Evolutionary conservation across 2,113 vertebrate species (phyloP).

Genomic region (Alouatta palliata): DNA sequence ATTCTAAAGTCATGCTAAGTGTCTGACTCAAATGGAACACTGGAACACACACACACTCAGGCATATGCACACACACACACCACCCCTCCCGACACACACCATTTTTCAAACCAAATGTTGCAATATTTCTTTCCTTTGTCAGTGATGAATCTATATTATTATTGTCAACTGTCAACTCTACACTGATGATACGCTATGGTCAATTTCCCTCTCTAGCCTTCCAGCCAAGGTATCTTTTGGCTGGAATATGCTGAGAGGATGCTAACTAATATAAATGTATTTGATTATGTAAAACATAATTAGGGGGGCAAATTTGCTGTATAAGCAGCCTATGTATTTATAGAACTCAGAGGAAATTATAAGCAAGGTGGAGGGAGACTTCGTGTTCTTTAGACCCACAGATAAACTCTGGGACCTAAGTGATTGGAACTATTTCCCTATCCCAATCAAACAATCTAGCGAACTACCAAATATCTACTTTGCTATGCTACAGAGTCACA

Average conservation of each 20-base stretch:
- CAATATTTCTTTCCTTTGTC: background rate
- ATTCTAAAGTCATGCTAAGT: conserved; percentile 17
- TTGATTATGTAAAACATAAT: conserved; percentile 46
- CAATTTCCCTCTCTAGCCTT: background rate
- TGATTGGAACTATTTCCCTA: background rate
- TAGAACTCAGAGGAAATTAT: background rate
- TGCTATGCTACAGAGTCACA: background rate
- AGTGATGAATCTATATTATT: background rate
- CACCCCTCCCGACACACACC: no score
- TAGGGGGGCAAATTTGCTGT: background rate
- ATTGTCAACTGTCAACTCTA: background rate
- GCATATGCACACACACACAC: background rate
- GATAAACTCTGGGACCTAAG: background rate
- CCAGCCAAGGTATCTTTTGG: background rate
- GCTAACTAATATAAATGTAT: background rate
- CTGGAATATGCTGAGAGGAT: background rate
- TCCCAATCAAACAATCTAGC: background rate
- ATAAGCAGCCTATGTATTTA: conserved; percentile 42
- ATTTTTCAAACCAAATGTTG: background rate
- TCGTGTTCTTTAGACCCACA: background rate
- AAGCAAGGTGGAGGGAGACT: background rate
- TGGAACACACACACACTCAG: background rate
- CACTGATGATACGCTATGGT: background rate
- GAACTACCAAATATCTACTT: background rate
- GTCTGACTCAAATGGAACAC: conserved; percentile 38